phyloP scores from a whole-genome alignment of 92 coral and sea anemone genomes.

The Galaxea fascicularis region DNA sequence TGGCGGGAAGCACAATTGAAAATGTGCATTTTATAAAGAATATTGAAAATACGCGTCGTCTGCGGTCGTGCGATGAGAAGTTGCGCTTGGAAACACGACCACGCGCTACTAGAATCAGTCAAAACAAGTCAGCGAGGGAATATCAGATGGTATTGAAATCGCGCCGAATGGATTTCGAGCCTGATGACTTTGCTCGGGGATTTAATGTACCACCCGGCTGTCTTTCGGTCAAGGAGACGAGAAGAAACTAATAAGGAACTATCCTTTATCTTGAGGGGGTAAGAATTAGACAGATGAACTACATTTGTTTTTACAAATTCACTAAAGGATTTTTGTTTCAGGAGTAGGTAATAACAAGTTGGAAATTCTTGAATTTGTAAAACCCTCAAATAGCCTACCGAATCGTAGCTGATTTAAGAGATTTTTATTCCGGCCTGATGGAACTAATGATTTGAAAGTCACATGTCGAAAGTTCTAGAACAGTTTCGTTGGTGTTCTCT shows the following conservation, averaged over 20 bases:
- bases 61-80: constrained; percentile 22
- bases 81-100: constrained; percentile 40
- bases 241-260: constrained; percentile 36
- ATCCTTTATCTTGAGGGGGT: constrained; percentile 62
- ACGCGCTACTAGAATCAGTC: constrained; percentile 19
- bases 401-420: background rate
- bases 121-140: constrained; percentile 27
- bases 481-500: background rate
- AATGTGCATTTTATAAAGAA: constrained; percentile 44
- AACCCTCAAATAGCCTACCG: background rate
- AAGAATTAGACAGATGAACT: constrained; percentile 27
- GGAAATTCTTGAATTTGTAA: background rate
- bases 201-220: constrained; percentile 49
- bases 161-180: constrained; percentile 39
- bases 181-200: constrained; percentile 54
- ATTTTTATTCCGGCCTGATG: background rate
- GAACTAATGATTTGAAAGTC: constrained; percentile 5
- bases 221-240: constrained; percentile 15
- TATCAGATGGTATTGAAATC: background rate
- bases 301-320: background rate
- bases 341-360: background rate
- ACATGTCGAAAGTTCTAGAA: constrained; percentile 18
- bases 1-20: constrained; percentile 57
- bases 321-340: background rate
- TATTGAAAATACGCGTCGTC: constrained; percentile 34